Evolutionary conservation across 2,797 vertebrate genomes (phyloP).

Genomic region (Acridotheres tristis): DNA sequence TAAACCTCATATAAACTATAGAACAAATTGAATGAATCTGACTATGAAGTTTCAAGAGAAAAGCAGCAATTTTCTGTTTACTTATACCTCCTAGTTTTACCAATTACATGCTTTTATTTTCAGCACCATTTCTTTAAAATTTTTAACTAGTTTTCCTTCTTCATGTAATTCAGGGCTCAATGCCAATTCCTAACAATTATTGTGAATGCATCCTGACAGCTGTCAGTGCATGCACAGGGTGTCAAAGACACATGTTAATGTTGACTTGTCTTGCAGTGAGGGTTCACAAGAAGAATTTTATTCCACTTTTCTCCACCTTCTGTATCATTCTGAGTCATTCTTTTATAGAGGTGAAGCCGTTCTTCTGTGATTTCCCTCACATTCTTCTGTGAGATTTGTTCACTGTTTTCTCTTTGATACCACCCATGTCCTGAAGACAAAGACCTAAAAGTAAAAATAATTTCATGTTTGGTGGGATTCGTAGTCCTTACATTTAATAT

Average conservation of each 20-base stretch:
- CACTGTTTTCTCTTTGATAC: neutral
- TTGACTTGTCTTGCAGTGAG: neutral
- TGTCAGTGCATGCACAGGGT: neutral
- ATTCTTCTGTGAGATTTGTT: neutral
- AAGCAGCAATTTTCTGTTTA: neutral
- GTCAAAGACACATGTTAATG: neutral
- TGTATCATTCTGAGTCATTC: neutral
- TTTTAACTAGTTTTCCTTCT: constrained; percentile 23
- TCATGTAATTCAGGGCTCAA: neutral
- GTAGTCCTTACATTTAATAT: neutral
- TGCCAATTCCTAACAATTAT: neutral
- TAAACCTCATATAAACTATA: constrained; percentile 32
- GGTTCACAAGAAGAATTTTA: neutral
- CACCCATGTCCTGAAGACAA: neutral
- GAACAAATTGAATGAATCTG: constrained; percentile 33
- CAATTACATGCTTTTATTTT: constrained; percentile 20
- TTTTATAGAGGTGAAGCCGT: neutral
- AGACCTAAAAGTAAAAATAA: neutral
- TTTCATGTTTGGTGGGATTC: neutral
- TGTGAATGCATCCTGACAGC: neutral
- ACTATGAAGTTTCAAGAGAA: neutral
- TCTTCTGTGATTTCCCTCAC: neutral
- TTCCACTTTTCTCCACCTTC: neutral
- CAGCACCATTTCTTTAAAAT: neutral
- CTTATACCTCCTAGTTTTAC: neutral